Base-by-base conservation (phyloP, 1,140 invertebrate genomes). In the Oryzaephilus surinamensis region DNA sequence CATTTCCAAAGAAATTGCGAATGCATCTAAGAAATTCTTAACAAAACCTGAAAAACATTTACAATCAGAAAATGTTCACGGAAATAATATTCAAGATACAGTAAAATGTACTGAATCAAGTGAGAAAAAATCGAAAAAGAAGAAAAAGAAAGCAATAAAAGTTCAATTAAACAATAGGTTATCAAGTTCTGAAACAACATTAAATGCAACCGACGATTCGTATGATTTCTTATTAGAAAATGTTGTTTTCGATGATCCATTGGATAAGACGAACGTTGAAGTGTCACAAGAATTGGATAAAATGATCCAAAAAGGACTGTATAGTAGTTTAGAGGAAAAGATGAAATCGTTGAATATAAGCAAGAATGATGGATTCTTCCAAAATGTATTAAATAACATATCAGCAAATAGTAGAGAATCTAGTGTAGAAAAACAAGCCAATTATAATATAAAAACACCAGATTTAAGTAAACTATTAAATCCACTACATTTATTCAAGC, bases 241-340 rank as follows among this genome's bases (percentile, higher is more conserved):
- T 12, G 10, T 48, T 4, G 12, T 36, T 6, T n/a, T n/a, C n/a
- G 24, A 39, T 3, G 47, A 55, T 20, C 34, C 32, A n/a, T 31
- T 38, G 6, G 53, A 55, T 4, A 61, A 61, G 37, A 62, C 60
- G 1, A 62, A 60, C 42, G 40, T 56, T 7, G 60, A 62, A 38
- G 48, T 62, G 6, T 61, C 58, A 0, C 39, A 54, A 30, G 60
- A 62, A 42, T 31, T 62, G 4, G 58, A 62, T 32, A 52, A 52
- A 15, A 52, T 61, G 24, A 62, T 62, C 28, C 57, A 59, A 21
- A 52, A 56, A 15, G 60, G 60, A 2, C 54, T 62, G 42, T 62
- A 52, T 43, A 56, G 38, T 23, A 54, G 35, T 18, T 33, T 62
- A 6, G 54, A 61, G 28, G 50, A 52, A 26, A 57, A 56, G 40